phyloP scores from a whole-genome alignment of 2,113 vertebrate species.

The Cyanoderma ruficeps region DNA sequence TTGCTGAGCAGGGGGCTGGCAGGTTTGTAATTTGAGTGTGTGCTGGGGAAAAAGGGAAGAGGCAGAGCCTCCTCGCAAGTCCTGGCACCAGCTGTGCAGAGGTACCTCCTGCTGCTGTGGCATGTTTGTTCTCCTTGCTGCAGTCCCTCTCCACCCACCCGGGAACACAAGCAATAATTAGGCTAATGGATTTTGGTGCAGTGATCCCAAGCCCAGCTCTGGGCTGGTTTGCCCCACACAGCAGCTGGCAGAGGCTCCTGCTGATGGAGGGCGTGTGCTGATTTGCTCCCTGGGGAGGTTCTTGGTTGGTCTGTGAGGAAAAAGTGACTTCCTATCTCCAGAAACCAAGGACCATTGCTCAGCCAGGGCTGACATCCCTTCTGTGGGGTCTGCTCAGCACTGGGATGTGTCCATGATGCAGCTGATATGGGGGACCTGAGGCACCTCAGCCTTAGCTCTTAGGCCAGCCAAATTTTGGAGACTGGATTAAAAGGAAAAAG shows the following conservation, averaged over 20 bases:
- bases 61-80: neutral
- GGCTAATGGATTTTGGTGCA: neutral
- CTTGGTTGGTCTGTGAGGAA: neutral
- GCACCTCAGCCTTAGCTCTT: neutral
- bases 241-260: neutral
- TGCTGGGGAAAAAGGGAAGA: neutral
- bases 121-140: neutral
- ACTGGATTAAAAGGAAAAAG: neutral
- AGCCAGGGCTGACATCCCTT: neutral
- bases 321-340: neutral
- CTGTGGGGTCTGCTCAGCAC: neutral
- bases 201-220: neutral
- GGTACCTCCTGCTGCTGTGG: neutral
- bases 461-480: neutral
- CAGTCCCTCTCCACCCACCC: neutral
- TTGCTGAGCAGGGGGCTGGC: neutral
- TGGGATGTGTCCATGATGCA: neutral
- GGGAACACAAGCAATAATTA: neutral
- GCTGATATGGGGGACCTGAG: rapidly evolving
- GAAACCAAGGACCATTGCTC: rapidly evolving
- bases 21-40: neutral
- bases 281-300: neutral
- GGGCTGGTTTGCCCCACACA: neutral
- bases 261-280: rapidly evolving
- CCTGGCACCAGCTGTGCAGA: neutral